These are phyloP conservation scores for Heliothis subflexa DNA, from an alignment of 1,140 invertebrate species.

Conservation along the genomic window DNA sequence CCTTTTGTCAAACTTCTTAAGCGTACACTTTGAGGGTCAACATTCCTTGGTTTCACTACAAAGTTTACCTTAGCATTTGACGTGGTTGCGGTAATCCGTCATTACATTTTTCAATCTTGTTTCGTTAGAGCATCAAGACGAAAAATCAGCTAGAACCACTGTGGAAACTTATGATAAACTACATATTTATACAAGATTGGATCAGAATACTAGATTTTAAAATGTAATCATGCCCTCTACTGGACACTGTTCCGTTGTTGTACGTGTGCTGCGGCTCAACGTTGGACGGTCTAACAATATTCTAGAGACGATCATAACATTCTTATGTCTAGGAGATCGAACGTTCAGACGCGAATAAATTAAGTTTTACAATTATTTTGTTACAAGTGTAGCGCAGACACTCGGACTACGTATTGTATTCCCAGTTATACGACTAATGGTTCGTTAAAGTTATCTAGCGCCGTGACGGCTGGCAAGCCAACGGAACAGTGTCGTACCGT, in stretches of 20 bases:
- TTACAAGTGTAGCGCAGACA: conserved; percentile 20
- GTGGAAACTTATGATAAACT: conserved; percentile 73
- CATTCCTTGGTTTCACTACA: conserved; percentile 61
- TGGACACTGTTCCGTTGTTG: conserved; percentile 65
- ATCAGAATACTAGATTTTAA: conserved; percentile 77
- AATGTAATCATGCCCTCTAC: conserved; percentile 71
- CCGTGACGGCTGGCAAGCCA: conserved; percentile 49
- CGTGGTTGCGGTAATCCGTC: conserved; percentile 54
- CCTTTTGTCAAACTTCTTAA: conserved; percentile 64
- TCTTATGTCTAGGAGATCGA: conserved; percentile 61
- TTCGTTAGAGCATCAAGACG: conserved; percentile 66
- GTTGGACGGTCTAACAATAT: conserved; percentile 75
- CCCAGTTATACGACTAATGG: conserved; percentile 14
- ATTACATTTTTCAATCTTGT: conserved; percentile 65
- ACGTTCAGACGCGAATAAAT: conserved; percentile 52
- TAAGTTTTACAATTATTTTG: conserved; percentile 27
- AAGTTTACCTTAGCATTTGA: conserved; percentile 68
- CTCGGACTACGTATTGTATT: conserved; percentile 21
- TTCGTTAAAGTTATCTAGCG: conserved; percentile 30
- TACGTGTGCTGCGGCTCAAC: conserved; percentile 46
- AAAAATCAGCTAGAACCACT: conserved; percentile 74
- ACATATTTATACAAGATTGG: conserved; percentile 78
- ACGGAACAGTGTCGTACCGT: conserved; percentile 62
- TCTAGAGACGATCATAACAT: conserved; percentile 52
- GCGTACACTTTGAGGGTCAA: conserved; percentile 65